Percentiles rank a stretch among this genome's conserved stretches.
phyloP scores from a whole-genome alignment of 1,140 invertebrate genomes.

The Eueides isabella region DNA sequence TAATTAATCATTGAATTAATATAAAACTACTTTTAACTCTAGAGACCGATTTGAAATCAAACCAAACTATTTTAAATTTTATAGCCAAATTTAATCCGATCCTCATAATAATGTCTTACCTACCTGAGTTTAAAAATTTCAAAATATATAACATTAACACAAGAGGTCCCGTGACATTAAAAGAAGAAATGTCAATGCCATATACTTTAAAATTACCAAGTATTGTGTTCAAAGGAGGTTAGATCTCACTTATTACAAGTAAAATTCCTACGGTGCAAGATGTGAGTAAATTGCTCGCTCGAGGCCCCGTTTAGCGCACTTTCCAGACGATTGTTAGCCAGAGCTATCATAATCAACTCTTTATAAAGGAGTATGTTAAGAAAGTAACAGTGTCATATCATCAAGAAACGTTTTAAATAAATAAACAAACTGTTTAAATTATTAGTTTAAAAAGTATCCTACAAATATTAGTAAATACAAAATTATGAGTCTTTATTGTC shows the following conservation, averaged over 20 bases:
- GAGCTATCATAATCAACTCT: constrained; percentile 46
- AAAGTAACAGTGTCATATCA: constrained; percentile 5
- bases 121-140: no score
- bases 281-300: constrained; percentile 43
- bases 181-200: not conserved
- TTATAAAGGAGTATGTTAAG: constrained; percentile 42
- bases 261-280: constrained; percentile 38
- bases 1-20: no score
- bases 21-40: no score
- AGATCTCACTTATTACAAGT: constrained; percentile 39
- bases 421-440: not conserved
- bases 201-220: not conserved
- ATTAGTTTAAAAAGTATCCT: not conserved
- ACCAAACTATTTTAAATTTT: no score
- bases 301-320: constrained; percentile 46
- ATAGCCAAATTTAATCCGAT: no score
- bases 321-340: constrained; percentile 43
- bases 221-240: constrained; percentile 12
- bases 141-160: not conserved
- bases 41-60: no score
- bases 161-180: not conserved
- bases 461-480: not conserved
- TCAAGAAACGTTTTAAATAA: no score
- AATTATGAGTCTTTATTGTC: not conserved
- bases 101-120: no score